Evolutionary conservation across 2,113 vertebrate species (phyloP).

Genomic region (Sebastes fasciatus): DNA sequence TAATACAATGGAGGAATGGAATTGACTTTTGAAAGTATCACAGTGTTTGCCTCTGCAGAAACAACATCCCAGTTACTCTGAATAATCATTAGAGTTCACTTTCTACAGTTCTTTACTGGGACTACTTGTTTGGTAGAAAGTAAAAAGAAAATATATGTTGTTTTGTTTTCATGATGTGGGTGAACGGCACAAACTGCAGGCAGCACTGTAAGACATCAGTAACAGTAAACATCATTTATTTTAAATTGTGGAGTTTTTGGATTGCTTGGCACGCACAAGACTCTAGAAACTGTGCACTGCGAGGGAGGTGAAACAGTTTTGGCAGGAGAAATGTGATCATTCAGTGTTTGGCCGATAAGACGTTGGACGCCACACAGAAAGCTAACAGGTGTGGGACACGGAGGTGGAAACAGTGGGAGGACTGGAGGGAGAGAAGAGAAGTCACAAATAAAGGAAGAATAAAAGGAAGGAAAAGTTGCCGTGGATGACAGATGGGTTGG

Average conservation of each 20-base stretch:
- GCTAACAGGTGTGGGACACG: slow-evolving; percentile 65
- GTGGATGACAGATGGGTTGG: slow-evolving; percentile 71
- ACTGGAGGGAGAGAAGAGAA: slow-evolving; percentile 26
- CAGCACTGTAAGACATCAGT: background rate
- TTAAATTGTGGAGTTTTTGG: background rate
- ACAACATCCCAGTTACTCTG: background rate
- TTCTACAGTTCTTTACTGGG: background rate
- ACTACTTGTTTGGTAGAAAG: background rate
- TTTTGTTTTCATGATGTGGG: background rate
- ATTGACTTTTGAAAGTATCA: background rate
- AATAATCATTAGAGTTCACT: background rate
- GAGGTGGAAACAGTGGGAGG: slow-evolving; percentile 48
- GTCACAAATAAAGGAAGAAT: slow-evolving; percentile 43
- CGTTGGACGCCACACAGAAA: slow-evolving; percentile 22
- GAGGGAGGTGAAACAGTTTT: background rate
- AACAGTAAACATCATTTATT: background rate
- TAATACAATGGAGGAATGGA: background rate
- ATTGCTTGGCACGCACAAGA: background rate
- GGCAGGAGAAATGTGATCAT: slow-evolving; percentile 40
- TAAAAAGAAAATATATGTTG: background rate
- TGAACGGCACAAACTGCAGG: background rate
- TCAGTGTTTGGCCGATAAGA: slow-evolving; percentile 27
- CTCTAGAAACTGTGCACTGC: background rate
- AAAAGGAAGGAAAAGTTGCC: slow-evolving; percentile 60
- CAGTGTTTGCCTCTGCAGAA: background rate